Conservation (phyloP, 2,888 invertebrate species). For the Endotricha flammealis region DNA sequence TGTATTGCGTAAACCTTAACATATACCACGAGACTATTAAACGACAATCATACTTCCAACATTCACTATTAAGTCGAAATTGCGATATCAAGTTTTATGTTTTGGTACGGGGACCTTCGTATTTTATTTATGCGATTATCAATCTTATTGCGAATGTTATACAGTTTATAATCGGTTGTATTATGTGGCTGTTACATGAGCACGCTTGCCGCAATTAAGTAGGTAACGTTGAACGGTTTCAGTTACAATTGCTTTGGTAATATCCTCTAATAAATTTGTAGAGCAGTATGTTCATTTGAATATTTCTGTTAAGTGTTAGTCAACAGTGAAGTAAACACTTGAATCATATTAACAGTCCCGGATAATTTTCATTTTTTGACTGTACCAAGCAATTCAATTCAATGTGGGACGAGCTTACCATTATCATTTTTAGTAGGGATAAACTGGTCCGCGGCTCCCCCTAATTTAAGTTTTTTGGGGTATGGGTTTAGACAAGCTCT, state of each 20-base stretch:
- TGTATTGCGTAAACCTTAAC: constrained; percentile 32
- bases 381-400: too few species aligned
- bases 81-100: not conserved
- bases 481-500: too few species aligned
- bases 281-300: not conserved
- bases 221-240: constrained; percentile 34
- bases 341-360: too few species aligned
- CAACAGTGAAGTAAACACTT: too few species aligned
- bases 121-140: not conserved
- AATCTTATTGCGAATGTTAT: not conserved
- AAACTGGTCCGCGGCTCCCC: too few species aligned
- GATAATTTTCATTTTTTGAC: too few species aligned
- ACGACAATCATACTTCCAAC: constrained; percentile 16
- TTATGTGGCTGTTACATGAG: constrained; percentile 30
- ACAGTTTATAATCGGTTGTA: constrained; percentile 1
- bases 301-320: not conserved
- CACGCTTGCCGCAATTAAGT: constrained; percentile 34
- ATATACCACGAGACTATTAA: constrained; percentile 5
- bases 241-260: constrained; percentile 52
- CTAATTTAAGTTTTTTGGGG: too few species aligned
- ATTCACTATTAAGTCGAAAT: not conserved
- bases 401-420: too few species aligned
- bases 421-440: too few species aligned
- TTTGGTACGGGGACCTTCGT: not conserved
- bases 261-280: constrained; percentile 30